Percentiles rank a stretch among this genome's conserved stretches.
These are phyloP conservation scores for Heliconius sara DNA, from an alignment of 2,888 invertebrate species.

Conservation along the genomic window DNA sequence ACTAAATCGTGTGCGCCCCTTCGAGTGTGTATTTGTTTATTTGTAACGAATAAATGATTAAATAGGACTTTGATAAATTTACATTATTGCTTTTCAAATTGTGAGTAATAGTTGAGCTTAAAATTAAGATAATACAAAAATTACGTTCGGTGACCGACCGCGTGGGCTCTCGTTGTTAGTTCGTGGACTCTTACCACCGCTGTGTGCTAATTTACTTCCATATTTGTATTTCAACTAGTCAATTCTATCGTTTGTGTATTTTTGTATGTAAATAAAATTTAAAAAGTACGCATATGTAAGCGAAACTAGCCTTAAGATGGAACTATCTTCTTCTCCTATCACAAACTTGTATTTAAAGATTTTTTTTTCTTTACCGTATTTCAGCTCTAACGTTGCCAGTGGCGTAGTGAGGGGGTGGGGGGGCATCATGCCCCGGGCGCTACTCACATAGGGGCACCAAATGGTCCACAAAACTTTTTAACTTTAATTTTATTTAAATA, in stretches of 20 bases:
- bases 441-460: too few species aligned
- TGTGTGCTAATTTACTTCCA: conserved; percentile 23
- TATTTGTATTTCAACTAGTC: conserved; percentile 33
- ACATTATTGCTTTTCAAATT: neutral
- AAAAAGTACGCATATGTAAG: neutral
- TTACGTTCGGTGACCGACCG: neutral
- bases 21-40: neutral
- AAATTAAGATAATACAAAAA: neutral
- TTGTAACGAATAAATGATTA: neutral
- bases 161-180: neutral
- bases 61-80: neutral
- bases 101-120: conserved; percentile 16
- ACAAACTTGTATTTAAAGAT: neutral
- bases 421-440: too few species aligned
- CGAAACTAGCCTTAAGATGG: conserved; percentile 24
- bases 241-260: conserved; percentile 31
- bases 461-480: too few species aligned
- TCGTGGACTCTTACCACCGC: neutral
- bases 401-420: too few species aligned
- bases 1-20: neutral
- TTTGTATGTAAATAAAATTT: conserved; percentile 33
- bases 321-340: conserved; percentile 1
- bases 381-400: neutral
- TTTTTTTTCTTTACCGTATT: neutral
- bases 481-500: too few species aligned